Evolutionary conservation across 2,888 invertebrate genomes (phyloP).

Genomic region (Zele albiditarsus): DNA sequence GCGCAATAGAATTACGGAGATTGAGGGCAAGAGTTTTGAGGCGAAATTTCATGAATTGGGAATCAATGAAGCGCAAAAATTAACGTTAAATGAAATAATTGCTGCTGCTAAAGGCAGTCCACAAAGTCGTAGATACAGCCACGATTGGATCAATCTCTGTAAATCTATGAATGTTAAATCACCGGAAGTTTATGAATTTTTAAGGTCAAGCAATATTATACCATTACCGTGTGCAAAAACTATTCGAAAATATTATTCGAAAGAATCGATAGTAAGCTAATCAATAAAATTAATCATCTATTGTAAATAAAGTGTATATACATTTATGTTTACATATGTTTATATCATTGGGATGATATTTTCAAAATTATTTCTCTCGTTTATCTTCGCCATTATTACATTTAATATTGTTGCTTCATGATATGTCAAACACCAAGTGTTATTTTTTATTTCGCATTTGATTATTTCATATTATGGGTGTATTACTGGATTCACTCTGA

Average conservation of each 20-base stretch:
- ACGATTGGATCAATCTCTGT: not conserved
- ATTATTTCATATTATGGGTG: too few relatives aligned
- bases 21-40: not conserved
- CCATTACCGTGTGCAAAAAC: not conserved
- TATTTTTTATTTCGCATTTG: too few relatives aligned
- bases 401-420: too few relatives aligned
- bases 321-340: too few relatives aligned
- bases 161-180: constrained; percentile 1
- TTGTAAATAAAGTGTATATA: not conserved
- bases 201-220: not conserved
- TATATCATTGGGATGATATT: too few relatives aligned
- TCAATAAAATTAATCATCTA: not conserved
- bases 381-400: too few relatives aligned
- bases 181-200: not conserved
- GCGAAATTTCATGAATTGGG: not conserved
- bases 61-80: not conserved
- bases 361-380: too few relatives aligned
- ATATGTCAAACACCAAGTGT: too few relatives aligned
- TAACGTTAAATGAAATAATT: not conserved
- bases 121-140: not conserved
- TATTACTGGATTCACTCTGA: too few relatives aligned
- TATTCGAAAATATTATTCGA: not conserved
- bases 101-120: not conserved
- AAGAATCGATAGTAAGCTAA: not conserved
- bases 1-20: not conserved